Percentiles rank a stretch among this genome's conserved stretches.
Conservation (phyloP, 1,140 invertebrate genomes). For the Rhagoletis pomonella region DNA sequence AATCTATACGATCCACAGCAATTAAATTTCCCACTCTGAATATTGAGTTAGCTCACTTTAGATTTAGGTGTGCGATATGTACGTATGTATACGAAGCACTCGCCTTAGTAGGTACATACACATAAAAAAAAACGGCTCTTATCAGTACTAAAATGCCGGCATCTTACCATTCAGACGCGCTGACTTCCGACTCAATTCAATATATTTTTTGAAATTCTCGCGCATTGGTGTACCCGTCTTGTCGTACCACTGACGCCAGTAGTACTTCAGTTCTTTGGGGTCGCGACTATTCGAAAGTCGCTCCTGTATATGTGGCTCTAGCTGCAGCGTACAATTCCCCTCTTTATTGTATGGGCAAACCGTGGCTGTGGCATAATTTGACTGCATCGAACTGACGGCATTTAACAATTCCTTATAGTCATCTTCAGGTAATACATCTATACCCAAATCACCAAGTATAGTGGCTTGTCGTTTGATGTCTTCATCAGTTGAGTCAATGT, state of each 20-base stretch:
- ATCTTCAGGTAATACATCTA: slow-evolving; percentile 60
- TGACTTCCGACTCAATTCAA: slow-evolving; percentile 86
- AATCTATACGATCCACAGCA: no score
- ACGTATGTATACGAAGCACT: background rate
- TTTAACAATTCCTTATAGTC: slow-evolving; percentile 77
- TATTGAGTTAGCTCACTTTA: no score
- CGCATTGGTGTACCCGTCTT: slow-evolving; percentile 82
- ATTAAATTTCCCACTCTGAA: no score
- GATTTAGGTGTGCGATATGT: no score
- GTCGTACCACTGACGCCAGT: slow-evolving; percentile 87
- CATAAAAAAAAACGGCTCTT: background rate
- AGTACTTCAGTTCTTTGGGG: slow-evolving; percentile 82
- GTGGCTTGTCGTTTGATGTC: slow-evolving; percentile 65
- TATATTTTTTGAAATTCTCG: slow-evolving; percentile 81
- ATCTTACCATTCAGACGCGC: slow-evolving; percentile 85
- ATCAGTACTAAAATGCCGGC: background rate
- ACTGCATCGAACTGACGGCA: slow-evolving; percentile 83
- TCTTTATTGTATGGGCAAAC: slow-evolving; percentile 83
- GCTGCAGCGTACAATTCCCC: slow-evolving; percentile 82
- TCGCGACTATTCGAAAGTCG: slow-evolving; percentile 81
- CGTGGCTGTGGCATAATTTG: slow-evolving; percentile 85
- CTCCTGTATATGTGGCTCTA: slow-evolving; percentile 87
- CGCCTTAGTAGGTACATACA: background rate
- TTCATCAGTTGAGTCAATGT: slow-evolving; percentile 59
- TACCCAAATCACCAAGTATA: slow-evolving; percentile 63